phyloP scores from a whole-genome alignment of 2,113 vertebrate genomes.

The Lagopus muta region DNA sequence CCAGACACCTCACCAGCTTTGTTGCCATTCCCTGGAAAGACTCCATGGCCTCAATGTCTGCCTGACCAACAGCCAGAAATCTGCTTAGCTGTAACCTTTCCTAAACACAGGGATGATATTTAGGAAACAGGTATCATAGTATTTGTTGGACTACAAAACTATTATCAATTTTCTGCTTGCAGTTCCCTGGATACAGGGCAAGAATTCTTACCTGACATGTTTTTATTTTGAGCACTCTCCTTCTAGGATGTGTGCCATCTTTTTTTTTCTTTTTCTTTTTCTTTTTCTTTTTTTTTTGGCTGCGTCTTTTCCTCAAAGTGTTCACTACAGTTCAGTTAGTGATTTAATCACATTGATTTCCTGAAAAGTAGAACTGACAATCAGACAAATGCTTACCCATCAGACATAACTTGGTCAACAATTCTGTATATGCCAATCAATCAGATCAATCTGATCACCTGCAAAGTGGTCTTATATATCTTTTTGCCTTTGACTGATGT shows the following conservation, averaged over 20 bases:
- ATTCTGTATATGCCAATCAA: constrained; percentile 10
- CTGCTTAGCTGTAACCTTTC: background rate
- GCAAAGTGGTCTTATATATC: background rate
- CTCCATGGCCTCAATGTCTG: too few species aligned
- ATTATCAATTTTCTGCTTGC: background rate
- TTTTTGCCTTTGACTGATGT: background rate
- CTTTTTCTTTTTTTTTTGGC: background rate
- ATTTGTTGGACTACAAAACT: background rate
- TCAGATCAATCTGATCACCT: constrained; percentile 5
- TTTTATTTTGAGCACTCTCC: background rate
- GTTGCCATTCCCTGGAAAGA: too few species aligned
- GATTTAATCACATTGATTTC: background rate
- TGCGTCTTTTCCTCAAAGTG: background rate
- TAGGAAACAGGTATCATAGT: background rate
- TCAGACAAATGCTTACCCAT: constrained; percentile 21
- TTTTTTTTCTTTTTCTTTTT: background rate
- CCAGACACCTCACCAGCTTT: too few species aligned
- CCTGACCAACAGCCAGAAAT: too few species aligned
- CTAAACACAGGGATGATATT: background rate
- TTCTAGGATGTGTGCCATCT: background rate
- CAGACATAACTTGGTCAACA: background rate
- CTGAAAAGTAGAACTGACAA: constrained; percentile 31
- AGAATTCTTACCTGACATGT: background rate
- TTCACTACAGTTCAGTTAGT: background rate
- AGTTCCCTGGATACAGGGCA: background rate